phyloP scores from a whole-genome alignment of 2,797 vertebrate genomes.

The Micromesistius poutassou region DNA sequence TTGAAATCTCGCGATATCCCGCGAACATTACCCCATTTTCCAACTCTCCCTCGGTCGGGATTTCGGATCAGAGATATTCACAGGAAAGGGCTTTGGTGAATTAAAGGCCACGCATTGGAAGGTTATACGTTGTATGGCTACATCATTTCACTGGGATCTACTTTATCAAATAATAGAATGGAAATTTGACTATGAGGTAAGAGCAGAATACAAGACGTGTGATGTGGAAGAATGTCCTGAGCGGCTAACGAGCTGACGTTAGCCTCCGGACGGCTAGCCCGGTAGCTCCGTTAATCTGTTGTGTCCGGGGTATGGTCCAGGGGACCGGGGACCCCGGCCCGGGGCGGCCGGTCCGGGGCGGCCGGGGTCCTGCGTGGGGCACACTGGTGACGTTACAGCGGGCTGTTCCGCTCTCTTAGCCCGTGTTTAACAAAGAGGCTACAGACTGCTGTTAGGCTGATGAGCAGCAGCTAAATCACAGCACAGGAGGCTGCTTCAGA shows the following conservation, averaged over 20 bases:
- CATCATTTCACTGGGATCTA: conserved; percentile 20
- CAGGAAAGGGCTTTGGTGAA: conserved; percentile 50
- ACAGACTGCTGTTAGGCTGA: neutral
- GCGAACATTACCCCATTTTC: conserved; percentile 67
- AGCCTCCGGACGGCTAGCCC: conserved; percentile 53
- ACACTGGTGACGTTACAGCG: neutral
- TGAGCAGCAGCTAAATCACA: conserved; percentile 55
- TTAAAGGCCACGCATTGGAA: conserved; percentile 18
- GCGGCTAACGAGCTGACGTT: conserved; percentile 51
- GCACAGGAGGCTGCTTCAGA: conserved; percentile 42
- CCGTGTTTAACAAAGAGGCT: neutral
- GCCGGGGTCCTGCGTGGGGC: neutral
- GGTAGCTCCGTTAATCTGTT: conserved; percentile 37
- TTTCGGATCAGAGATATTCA: conserved; percentile 56
- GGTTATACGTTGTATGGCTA: conserved; percentile 19
- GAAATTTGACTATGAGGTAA: conserved; percentile 76
- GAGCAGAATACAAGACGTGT: conserved; percentile 34
- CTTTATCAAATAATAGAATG: conserved; percentile 50
- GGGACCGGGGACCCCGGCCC: too few species aligned
- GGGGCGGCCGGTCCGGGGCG: too few species aligned
- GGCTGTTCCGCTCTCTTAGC: neutral
- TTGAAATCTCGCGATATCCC: conserved; percentile 58
- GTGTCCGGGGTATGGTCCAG: too few species aligned
- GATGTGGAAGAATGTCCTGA: conserved; percentile 59
- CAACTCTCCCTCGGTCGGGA: conserved; percentile 65